Evolutionary conservation across 2,113 vertebrate genomes (phyloP).

Genomic region (Dipodomys stephensi): DNA sequence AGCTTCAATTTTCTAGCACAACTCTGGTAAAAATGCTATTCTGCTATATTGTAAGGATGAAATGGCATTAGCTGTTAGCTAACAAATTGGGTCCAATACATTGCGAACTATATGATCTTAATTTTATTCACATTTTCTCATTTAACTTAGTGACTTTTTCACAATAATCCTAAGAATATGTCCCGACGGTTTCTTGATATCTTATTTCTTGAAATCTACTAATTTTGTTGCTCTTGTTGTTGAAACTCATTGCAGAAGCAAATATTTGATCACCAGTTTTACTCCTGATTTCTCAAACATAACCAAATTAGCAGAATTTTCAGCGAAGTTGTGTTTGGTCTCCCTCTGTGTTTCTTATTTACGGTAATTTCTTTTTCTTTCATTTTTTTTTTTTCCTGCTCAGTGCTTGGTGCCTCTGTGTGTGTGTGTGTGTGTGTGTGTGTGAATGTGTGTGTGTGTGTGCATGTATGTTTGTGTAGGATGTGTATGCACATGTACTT

Average conservation of each 20-base stretch:
- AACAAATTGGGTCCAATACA: background rate
- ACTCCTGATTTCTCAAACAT: slow-evolving; percentile 6
- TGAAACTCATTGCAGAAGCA: slow-evolving; percentile 25
- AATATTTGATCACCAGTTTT: background rate
- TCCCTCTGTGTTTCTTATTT: background rate
- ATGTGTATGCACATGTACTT: background rate
- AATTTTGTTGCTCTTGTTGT: background rate
- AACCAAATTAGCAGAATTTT: slow-evolving; percentile 22
- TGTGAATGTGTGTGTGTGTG: accelerated
- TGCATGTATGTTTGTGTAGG: no score
- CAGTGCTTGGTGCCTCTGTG: background rate
- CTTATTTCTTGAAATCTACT: background rate
- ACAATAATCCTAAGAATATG: background rate
- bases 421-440: background rate
- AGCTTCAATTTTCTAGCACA: slow-evolving; percentile 32
- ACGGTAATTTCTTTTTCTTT: background rate
- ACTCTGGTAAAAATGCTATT: background rate
- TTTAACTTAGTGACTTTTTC: slow-evolving; percentile 32
- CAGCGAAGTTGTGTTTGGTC: background rate
- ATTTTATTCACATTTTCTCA: slow-evolving; percentile 22
- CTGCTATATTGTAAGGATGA: background rate
- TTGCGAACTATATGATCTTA: background rate
- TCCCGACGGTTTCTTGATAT: background rate
- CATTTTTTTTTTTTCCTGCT: background rate
- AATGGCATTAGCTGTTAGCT: background rate